phyloP scores from a whole-genome alignment of 2,797 vertebrate genomes.

The Paramormyrops hopkinsi region DNA sequence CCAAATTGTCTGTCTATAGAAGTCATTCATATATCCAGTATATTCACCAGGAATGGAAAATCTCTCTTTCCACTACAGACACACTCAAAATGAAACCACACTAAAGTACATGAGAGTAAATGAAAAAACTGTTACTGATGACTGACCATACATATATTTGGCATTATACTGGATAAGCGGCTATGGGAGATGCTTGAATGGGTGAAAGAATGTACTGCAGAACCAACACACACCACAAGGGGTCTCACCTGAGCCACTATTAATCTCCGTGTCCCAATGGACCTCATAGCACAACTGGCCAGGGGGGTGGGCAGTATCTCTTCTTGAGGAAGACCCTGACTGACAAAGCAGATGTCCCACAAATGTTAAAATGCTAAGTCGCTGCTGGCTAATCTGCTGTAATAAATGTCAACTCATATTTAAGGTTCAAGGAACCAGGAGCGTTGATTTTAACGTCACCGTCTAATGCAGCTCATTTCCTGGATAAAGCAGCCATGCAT shows the following conservation, averaged over 20 bases:
- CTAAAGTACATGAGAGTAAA: neutral
- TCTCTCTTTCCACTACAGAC: neutral
- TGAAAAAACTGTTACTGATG: neutral
- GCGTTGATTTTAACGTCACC: neutral
- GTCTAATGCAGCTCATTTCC: neutral
- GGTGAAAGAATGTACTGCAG: slow-evolving; percentile 11
- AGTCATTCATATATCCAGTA: neutral
- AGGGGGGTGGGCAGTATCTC: slow-evolving; percentile 59
- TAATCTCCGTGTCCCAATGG: slow-evolving; percentile 74
- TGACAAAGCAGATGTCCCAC: slow-evolving; percentile 43
- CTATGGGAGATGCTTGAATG: neutral
- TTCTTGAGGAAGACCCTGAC: slow-evolving; percentile 60
- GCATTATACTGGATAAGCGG: neutral
- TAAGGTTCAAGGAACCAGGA: neutral
- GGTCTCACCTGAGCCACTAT: slow-evolving; percentile 65
- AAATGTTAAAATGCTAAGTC: neutral
- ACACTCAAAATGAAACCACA: neutral
- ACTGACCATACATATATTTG: neutral
- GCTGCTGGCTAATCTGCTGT: neutral
- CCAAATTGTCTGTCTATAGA: neutral
- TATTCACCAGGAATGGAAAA: neutral
- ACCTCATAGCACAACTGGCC: slow-evolving; percentile 67
- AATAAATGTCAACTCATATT: neutral
- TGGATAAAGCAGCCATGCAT: neutral
- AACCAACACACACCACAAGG: slow-evolving; percentile 37